Evolutionary conservation across 2,797 vertebrate genomes (phyloP).

Genomic region (Petrocephalus sullivani): DNA sequence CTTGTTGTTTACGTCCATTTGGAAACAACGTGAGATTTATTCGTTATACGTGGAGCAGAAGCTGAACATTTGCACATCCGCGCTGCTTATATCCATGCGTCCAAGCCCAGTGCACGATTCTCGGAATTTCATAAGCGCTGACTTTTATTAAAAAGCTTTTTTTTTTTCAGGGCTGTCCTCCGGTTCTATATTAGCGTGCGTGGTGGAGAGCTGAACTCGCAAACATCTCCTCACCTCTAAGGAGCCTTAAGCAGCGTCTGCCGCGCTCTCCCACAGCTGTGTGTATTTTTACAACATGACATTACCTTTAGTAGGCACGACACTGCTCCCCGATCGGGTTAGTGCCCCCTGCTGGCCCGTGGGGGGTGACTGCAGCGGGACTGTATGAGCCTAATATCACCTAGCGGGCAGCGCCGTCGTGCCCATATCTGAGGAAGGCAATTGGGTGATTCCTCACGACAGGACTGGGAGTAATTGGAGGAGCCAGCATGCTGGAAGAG

Average conservation of each 20-base stretch:
- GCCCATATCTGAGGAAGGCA: neutral
- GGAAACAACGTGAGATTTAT: neutral
- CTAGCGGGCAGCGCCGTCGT: neutral
- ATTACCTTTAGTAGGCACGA: constrained; percentile 21
- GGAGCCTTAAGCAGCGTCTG: neutral
- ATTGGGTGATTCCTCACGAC: neutral
- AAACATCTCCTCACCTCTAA: neutral
- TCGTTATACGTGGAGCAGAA: neutral
- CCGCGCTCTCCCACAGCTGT: neutral
- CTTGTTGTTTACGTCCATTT: neutral
- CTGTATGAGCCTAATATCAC: constrained; percentile 18
- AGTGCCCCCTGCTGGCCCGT: neutral
- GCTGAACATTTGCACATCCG: neutral
- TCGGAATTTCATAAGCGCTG: neutral
- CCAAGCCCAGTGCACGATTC: neutral
- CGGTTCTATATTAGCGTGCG: neutral
- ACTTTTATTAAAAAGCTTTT: neutral
- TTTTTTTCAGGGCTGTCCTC: neutral
- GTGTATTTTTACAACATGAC: constrained; percentile 28
- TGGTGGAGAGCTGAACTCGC: neutral
- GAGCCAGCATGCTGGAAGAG: neutral
- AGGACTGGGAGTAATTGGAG: constrained; percentile 12
- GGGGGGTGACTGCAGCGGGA: constrained; percentile 20
- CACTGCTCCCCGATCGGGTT: constrained; percentile 9
- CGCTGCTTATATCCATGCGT: neutral